phyloP scores from a whole-genome alignment of 1,140 invertebrate species.

The Euwallacea fornicatus region DNA sequence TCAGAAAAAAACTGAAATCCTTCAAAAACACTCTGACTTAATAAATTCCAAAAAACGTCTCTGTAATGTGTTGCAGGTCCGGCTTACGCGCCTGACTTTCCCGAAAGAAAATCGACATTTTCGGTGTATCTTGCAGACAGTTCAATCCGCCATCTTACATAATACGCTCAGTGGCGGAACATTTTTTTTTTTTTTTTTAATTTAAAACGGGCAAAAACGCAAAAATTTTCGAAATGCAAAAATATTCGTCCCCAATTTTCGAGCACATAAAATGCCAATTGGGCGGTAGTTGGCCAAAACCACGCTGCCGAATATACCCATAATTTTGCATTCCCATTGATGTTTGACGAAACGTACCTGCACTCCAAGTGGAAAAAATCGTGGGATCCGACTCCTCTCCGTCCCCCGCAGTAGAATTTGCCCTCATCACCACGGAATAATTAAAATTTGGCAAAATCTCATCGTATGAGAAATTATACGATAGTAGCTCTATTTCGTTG shows the following conservation, averaged over 20 bases:
- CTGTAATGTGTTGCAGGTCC: too few species aligned
- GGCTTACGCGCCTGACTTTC: too few species aligned
- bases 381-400: conserved; percentile 1
- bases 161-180: too few species aligned
- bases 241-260: not conserved
- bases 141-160: too few species aligned
- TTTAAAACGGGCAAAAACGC: not conserved
- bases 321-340: not conserved
- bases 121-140: too few species aligned
- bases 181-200: too few species aligned
- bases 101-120: too few species aligned
- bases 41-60: too few species aligned
- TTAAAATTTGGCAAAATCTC: conserved; percentile 15
- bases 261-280: too few species aligned
- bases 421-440: conserved; percentile 7
- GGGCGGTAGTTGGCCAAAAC: too few species aligned
- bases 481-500: not conserved
- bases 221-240: not conserved
- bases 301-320: not conserved
- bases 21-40: too few species aligned
- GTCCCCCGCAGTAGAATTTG: conserved; percentile 4
- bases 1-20: too few species aligned
- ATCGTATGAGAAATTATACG: not conserved
- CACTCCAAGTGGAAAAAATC: not conserved
- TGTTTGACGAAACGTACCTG: not conserved